phyloP scores from a whole-genome alignment of 2,888 invertebrate species.

The Maniola hyperantus region DNA sequence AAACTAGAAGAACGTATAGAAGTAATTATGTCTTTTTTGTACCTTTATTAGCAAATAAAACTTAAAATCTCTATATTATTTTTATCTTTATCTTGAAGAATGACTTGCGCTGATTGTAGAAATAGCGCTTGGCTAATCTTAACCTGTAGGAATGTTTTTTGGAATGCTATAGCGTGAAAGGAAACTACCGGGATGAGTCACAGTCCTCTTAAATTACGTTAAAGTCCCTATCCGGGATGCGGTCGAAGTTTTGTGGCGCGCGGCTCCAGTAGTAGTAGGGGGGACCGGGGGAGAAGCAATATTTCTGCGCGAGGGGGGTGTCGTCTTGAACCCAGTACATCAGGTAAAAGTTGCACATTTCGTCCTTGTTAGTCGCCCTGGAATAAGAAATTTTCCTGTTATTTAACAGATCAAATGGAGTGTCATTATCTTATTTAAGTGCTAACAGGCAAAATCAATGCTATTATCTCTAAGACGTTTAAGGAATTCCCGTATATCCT shows the following conservation, averaged over 20 bases:
- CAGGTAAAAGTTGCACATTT: slow-evolving; percentile 98
- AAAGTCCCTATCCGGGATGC: slow-evolving; percentile 90
- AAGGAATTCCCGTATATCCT: too few relatives aligned
- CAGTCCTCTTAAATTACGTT: slow-evolving; percentile 57
- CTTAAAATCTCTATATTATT: too few relatives aligned
- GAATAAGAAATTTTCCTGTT: slow-evolving; percentile 38
- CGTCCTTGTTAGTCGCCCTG: slow-evolving; percentile 92
- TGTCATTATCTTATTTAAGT: too few relatives aligned
- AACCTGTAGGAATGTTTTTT: not conserved
- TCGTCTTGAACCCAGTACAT: slow-evolving; percentile 95
- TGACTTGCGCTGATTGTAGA: too few relatives aligned
- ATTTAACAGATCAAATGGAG: not conserved
- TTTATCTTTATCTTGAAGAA: too few relatives aligned
- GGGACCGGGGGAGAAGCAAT: slow-evolving; percentile 93
- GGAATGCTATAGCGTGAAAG: not conserved
- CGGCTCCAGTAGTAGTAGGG: slow-evolving; percentile 92
- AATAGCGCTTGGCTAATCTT: not conserved
- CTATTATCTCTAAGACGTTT: too few relatives aligned
- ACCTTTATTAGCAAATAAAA: too few relatives aligned
- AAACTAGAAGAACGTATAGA: too few relatives aligned
- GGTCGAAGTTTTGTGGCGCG: slow-evolving; percentile 84
- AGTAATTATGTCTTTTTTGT: too few relatives aligned
- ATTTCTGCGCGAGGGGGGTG: slow-evolving; percentile 88
- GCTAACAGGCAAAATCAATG: too few relatives aligned
- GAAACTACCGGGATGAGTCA: slow-evolving; percentile 10